Percentiles rank a stretch among this genome's conserved stretches.
Conservation (phyloP, 2,113 vertebrate species). For the Willisornis vidua region DNA sequence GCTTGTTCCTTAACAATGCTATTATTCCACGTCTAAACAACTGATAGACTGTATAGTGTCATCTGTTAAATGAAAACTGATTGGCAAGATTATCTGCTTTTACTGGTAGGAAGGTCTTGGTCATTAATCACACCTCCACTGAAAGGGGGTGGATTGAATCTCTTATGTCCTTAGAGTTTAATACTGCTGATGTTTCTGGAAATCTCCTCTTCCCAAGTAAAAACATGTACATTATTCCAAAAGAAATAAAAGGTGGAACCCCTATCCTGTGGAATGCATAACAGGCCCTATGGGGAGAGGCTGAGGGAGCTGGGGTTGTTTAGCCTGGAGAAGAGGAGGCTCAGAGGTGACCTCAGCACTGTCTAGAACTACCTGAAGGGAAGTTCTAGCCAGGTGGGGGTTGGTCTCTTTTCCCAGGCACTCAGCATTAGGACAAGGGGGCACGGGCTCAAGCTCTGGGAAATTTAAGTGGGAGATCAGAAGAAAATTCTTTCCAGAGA, state of each 20-base stretch:
- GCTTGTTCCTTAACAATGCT: conserved; percentile 51
- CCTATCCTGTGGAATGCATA: neutral
- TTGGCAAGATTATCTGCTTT: conserved; percentile 53
- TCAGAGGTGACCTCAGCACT: too few species aligned
- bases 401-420: too few species aligned
- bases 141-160: neutral
- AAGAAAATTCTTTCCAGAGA: too few species aligned
- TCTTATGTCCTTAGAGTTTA: neutral
- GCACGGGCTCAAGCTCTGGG: too few species aligned
- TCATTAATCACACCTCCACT: conserved; percentile 67
- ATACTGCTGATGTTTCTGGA: neutral
- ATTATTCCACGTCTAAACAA: conserved; percentile 70
- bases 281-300: too few species aligned
- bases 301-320: too few species aligned
- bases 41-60: conserved; percentile 17
- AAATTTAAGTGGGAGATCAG: too few species aligned
- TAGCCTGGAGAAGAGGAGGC: too few species aligned
- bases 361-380: too few species aligned
- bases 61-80: conserved; percentile 63
- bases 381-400: too few species aligned
- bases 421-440: too few species aligned
- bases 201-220: neutral
- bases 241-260: neutral
- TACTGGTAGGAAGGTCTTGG: conserved; percentile 32
- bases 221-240: neutral